Evolutionary conservation across 2,113 vertebrate genomes (phyloP), one percentile per base, ranked within the genome.

Genomic region (Nettapus auritus): DNA sequence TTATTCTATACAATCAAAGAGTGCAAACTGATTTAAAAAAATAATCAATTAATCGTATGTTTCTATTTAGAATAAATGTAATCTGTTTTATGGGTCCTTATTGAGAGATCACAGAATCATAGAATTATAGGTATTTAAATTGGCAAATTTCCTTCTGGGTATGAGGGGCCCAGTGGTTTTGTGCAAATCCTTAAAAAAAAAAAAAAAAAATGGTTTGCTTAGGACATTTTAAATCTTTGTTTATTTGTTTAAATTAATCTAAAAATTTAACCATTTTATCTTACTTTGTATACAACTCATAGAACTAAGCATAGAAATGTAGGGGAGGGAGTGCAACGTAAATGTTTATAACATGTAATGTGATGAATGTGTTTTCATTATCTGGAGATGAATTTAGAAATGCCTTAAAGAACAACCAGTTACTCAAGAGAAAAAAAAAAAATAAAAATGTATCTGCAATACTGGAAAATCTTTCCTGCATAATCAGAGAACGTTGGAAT

Each of bases 401-500:
- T 20, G 38, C 38, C 40, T 77, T 77, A 67, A 93, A 88, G 71
- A 77, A 28, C 10, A 56, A 4, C 9, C 1, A 17, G 7, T 55
- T 76, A 57, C 67, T 68, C 23, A 85, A 69, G 18, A 91, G 85
- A 68, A 86, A 76, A 31, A 21, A 82, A 9, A 40, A 40, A 9
- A 40, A 8, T 11, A 40, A 63, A 50, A 93, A 53, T 21, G 8
- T 60, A 40, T 74, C 73, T 86, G 42, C 38, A 60, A 23, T 40
- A 64, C 62, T 38, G 66, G 31, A 9, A 90, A 88, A 88, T 88
- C 17, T 23, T 68, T 88, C 52, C 68, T 44, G 29, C 34, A 62
- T 78, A 86, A 88, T 86, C 90, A 88, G 57, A 93, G 38, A 81
- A 90, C 86, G n/a, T 2, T 84, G 56, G 75, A 94, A 84, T 90